phyloP scores from a whole-genome alignment of 2,888 invertebrate genomes.

The Watsonalla binaria region DNA sequence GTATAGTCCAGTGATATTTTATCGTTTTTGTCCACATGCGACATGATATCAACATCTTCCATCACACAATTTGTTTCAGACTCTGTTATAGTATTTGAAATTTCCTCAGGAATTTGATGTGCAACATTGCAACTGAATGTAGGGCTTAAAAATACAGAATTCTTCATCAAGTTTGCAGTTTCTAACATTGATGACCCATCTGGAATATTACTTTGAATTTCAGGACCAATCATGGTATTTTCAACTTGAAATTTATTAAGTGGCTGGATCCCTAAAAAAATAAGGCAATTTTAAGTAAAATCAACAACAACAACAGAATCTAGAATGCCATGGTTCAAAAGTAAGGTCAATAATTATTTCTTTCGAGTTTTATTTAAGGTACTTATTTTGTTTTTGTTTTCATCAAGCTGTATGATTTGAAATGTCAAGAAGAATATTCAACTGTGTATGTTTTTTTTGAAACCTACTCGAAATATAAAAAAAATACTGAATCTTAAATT shows the following conservation, averaged over 20 bases:
- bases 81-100: constrained; percentile 13
- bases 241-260: neutral
- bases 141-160: constrained; percentile 63
- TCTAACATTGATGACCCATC: constrained; percentile 51
- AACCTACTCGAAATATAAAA: too few species aligned
- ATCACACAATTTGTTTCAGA: constrained; percentile 5
- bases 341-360: too few species aligned
- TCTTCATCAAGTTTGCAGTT: constrained; percentile 63
- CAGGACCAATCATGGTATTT: neutral
- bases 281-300: constrained; percentile 5
- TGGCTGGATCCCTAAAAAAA: neutral
- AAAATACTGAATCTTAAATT: too few species aligned
- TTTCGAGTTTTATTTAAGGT: too few species aligned
- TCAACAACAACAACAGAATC: constrained; percentile 16
- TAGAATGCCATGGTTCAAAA: neutral
- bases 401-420: too few species aligned
- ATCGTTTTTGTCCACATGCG: neutral
- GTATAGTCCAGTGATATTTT: neutral
- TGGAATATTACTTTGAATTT: constrained; percentile 8
- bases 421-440: too few species aligned
- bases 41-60: constrained; percentile 5
- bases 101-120: constrained; percentile 33
- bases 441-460: too few species aligned
- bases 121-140: constrained; percentile 42
- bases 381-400: too few species aligned